These are phyloP conservation scores for Phaonia tiefii DNA, from an alignment of 2,888 invertebrate genomes.

Conservation along the genomic window DNA sequence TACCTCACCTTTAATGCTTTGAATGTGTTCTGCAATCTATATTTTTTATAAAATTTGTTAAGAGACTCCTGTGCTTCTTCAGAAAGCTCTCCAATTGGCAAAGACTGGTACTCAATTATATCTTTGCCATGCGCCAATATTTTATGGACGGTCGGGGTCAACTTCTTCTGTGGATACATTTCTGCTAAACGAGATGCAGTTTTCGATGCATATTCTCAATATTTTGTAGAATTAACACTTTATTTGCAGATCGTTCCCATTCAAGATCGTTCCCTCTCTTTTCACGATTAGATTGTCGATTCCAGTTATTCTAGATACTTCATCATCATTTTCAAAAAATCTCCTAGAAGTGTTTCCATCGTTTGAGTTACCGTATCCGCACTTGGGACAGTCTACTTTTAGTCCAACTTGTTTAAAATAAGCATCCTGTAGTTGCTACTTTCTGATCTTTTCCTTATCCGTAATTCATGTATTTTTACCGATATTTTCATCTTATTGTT, in stretches of 20 bases:
- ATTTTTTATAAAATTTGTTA: no score
- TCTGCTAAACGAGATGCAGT: no score
- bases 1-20: no score
- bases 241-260: background rate
- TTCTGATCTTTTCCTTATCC: background rate
- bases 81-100: no score
- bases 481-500: background rate
- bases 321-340: constrained; percentile 1
- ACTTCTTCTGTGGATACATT: no score
- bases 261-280: background rate
- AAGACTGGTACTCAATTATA: no score
- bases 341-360: background rate
- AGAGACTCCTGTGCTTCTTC: no score
- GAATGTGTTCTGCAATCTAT: no score
- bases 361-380: background rate
- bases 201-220: no score
- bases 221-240: background rate
- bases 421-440: background rate
- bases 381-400: no score
- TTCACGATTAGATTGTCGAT: background rate
- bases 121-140: no score
- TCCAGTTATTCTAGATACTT: background rate
- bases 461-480: background rate
- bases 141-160: no score
- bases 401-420: background rate